Evolutionary conservation across 2,113 vertebrate genomes (phyloP), one percentile per base, ranked within the genome.

Genomic region (Leptobrachium leishanense): DNA sequence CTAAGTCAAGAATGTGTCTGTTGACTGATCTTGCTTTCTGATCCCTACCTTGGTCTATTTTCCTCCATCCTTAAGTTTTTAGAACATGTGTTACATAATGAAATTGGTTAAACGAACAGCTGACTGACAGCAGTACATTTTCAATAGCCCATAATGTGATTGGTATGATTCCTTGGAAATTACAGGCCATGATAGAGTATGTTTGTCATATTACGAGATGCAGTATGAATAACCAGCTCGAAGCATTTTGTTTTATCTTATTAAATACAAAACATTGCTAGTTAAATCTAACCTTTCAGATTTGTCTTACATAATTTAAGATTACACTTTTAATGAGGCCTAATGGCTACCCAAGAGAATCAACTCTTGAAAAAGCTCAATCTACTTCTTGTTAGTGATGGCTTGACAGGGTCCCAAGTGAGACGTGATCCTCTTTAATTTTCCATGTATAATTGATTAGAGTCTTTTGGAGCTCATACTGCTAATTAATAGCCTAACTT

Each of bases 331-430:
- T 82, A 82, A 82, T 84, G 8, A 84, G 80, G 43, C 76, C 82
- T 85, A 85, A 84, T 86, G 77, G 40, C 79, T 81, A 77, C 77
- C 78, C 84, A 5, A 41, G 74, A 76, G 80, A 84, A 72, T 62
- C 46, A 39, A 69, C n/a, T 74, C 13, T 46, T 83, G 59, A 85
- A 82, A 88, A 84, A 84, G 69, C 4, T 64, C 83, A 85, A 81
- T 63, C 83, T 79, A 85, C 6, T 75, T 82, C 40, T 77, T 83
- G 59, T 79, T 84, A 79, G 62, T 82, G 64, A 74, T 85, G 74
- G 57, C 81, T 0, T 8, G 73, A 54, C 72, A 53, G 11, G 84
- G 79, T 85, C 72, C 72, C 0, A 13, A 55, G 74, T 75, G 82
- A 82, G 40, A 53, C 67, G 2, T 62, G 81, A 68, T 70, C 6